Conservation (phyloP, 2,888 invertebrate species). For the Melikaiella ostensackeni region DNA sequence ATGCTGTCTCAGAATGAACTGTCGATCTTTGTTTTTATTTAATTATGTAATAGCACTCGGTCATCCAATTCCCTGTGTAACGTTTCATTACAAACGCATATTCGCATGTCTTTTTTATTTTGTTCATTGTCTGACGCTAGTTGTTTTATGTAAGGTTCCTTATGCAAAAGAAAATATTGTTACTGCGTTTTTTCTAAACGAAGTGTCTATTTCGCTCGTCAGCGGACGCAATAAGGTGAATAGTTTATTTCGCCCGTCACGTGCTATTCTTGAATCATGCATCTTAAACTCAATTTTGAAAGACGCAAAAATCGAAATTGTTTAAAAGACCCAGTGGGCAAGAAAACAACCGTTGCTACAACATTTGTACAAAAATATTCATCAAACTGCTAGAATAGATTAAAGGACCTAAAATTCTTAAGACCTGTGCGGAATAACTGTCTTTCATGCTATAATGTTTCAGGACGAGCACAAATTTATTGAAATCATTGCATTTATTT, state of each 20-base stretch:
- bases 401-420: no score
- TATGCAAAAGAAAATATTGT: neutral
- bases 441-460: no score
- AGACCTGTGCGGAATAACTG: no score
- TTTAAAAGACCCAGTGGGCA: no score
- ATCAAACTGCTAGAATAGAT: no score
- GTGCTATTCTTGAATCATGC: no score
- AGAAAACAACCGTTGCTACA: no score
- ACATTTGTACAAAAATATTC: no score
- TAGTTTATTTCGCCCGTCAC: neutral
- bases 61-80: slow-evolving; percentile 40
- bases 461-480: no score
- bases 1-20: slow-evolving; percentile 50
- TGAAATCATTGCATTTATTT: no score
- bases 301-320: no score
- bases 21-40: slow-evolving; percentile 56
- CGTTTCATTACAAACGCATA: slow-evolving; percentile 29
- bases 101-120: slow-evolving; percentile 49
- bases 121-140: slow-evolving; percentile 16
- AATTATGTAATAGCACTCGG: slow-evolving; percentile 51
- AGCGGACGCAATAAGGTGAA: neutral
- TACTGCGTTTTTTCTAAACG: neutral
- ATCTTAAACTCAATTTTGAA: no score
- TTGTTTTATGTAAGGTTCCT: neutral
- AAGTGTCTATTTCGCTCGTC: neutral